phyloP scores from a whole-genome alignment of 2,888 invertebrate genomes.

The Diarsia dahlii region DNA sequence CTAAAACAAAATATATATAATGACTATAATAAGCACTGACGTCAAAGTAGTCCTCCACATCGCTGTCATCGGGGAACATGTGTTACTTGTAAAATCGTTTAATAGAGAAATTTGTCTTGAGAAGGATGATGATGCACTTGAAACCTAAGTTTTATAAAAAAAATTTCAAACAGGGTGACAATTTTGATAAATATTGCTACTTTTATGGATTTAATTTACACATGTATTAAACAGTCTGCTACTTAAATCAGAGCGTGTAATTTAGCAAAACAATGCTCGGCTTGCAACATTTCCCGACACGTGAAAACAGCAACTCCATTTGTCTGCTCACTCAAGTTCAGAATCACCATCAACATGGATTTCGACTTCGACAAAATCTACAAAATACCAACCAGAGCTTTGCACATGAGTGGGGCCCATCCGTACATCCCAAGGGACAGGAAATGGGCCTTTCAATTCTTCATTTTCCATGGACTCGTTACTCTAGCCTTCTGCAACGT shows the following conservation, averaged over 20 bases:
- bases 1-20: too few relatives aligned
- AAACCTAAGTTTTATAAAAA: too few relatives aligned
- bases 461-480: conserved; percentile 33
- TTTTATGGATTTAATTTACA: not conserved
- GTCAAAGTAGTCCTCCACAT: too few relatives aligned
- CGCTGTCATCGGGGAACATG: too few relatives aligned
- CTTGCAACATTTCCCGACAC: not conserved
- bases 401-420: conserved; percentile 54
- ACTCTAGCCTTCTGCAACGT: conserved; percentile 28
- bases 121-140: too few relatives aligned
- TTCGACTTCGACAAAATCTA: conserved; percentile 65
- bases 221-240: not conserved
- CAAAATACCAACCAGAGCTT: conserved; percentile 39
- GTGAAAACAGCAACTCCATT: not conserved
- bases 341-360: conserved; percentile 52
- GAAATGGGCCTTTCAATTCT: conserved; percentile 61
- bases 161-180: not conserved
- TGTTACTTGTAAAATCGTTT: too few relatives aligned
- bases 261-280: conserved; percentile 22
- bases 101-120: too few relatives aligned
- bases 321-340: not conserved
- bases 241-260: conserved; percentile 31
- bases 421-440: conserved; percentile 55
- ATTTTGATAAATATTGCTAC: not conserved
- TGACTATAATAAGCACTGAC: too few relatives aligned